Base-by-base conservation (phyloP, 2,797 vertebrate genomes). In the Peromyscus aztecus region DNA sequence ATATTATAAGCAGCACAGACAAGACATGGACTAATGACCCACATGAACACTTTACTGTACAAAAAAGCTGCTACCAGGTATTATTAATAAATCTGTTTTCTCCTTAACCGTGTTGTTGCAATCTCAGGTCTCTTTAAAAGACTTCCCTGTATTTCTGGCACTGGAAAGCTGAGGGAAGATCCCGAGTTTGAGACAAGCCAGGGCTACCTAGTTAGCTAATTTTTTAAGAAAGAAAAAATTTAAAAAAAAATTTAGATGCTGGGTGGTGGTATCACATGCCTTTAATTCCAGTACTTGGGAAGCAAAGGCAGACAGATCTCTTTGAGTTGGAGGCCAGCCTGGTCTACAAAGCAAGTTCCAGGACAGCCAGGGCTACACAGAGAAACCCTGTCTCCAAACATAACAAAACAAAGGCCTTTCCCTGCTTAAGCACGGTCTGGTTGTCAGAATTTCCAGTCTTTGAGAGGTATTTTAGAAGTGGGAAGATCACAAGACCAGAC, bases 51-150 rank as follows among this genome's bases (percentile, higher is more conserved):
- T 80, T 86, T 57, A 95, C 34, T 17, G 49, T 13, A 89, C 46
- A 63, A 17, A 95, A 90, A 85, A 52, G 27, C 12, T 91, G 57
- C 57, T 77, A 43, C 11, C 46, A 89, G 86, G 73, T 43, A 61
- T 12, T 77, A 13, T 34, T 86, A 75, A 92, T 71, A 81, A 96
- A 37, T 61, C 34, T 76, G 23, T 75, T 75, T 87, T 89, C 73
- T 90, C 11, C 19, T 46, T 8, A 49, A n/a, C 12, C 7, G 14
- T 90, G 88, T 2, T 34, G 4, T 2, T 65, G 59, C 2, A 46
- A 65, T n/a, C 43, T 63, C 12, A 6, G 14, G 14, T 31, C 67
- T 88, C 55, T 40, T 71, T 57, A 52, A 29, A 73, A 73, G 67
- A 55, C 4, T 87, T 37, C 40, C 85, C n/a, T 77, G 19, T 49